Base-by-base conservation (phyloP, 2,888 invertebrate genomes). In the Eilema caniola region DNA sequence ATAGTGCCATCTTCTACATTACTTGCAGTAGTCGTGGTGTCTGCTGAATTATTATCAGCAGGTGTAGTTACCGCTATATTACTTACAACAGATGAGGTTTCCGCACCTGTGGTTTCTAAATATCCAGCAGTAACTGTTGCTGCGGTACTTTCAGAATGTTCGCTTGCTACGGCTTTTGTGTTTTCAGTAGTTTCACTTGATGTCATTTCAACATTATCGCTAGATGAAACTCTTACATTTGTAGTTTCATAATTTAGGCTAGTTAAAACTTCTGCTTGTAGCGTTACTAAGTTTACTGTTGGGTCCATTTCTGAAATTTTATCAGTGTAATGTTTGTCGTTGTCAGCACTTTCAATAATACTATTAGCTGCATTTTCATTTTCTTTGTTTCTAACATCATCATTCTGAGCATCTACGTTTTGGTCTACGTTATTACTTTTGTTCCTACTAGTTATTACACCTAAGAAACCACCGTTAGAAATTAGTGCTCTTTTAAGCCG, bases 401-500 rank as follows among this genome's bases (percentile, higher is more conserved):
- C 74, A 62, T 67, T 74, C 4, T 57, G 16, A 47, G 16, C 70
- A 8, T 47, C 70, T 70, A 72, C 72, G 28, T 62, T 64, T 75
- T 69, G 74, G 47, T 74, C 75, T 20, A 63, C 25, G 47, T 82
- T 76, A 28, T 83, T 72, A 71, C 76, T 73, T 77, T 69, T 64
- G 72, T 76, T 75, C 10, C 71, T 79, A 33, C 4, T 77, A n/a
- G 62, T 72, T 20, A 69, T 74, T 65, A 79, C 62, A 37, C 62
- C 76, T 59, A 82, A 76, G 53, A 85, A 85, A 7, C 75, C 73
- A 10, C 74, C 66, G 2, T 74, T 71, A n/a, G 73, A 41, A n/a
- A 80, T 73, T 14, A 83, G 62, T 28, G 83, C 70, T 71, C 89
- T 83, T 76, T 82, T 87, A 63, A 74, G 77, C 8, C 86, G 73